Base-by-base conservation (phyloP, 2,797 vertebrate species). In the Gymnodraco acuticeps region DNA sequence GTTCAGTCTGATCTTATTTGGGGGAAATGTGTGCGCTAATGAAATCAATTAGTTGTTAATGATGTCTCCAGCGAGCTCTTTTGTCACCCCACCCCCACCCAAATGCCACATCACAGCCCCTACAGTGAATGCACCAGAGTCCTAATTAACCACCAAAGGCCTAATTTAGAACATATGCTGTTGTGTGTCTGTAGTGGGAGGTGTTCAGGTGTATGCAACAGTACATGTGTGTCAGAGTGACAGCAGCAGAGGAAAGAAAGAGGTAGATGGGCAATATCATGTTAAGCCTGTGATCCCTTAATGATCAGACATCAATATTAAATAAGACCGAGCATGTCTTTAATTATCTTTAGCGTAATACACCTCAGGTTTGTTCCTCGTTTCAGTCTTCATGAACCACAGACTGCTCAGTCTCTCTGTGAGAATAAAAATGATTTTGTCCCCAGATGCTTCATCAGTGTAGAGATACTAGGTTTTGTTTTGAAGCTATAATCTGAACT, bases 11-110 rank as follows among this genome's bases (percentile, higher is more conserved):
- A 78, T 75, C 80, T 73, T 80, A 64, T 84, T 86, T 75, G 63
- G 52, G 70, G 71, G 33, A 81, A 62, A 89, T 91, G 72, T 89
- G 88, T 84, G 10, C 53, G 15, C 56, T 87, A 89, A 93, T 90
- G 10, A 90, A 93, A 92, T 91, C 85, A 90, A 87, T 93, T 92
- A 87, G 86, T 53, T 51, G 71, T 73, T 93, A 90, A 93, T 92
- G 78, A 91, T 87, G 88, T 90, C 93, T 92, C 83, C 46, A 56
- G 84, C 83, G 75, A 74, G 81, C 82, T 69, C 70, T 66, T 71
- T 87, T 70, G 19, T 50, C 27, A 27, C 27, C 56, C 48, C 19
- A 47, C 17, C 53, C 41, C 64, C 41, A 31, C 45, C 47, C 23
- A 66, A 75, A 83, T 47, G 67, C 58, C 72, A 48, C 60, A 80